Evolutionary conservation across 2,888 invertebrate genomes (phyloP).

Genomic region (Cheilosia urbana): DNA sequence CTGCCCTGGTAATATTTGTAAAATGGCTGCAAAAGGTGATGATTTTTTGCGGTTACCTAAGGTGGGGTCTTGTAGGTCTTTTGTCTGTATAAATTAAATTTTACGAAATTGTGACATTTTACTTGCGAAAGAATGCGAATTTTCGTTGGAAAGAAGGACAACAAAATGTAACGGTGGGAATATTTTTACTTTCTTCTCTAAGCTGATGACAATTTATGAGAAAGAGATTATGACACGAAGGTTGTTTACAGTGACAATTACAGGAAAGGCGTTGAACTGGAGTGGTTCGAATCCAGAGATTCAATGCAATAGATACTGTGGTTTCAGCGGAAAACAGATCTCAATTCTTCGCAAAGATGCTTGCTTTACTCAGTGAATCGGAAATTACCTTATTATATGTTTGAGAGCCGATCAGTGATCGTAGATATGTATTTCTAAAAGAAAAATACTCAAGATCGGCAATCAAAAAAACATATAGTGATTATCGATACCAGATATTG

Average conservation of each 20-base stretch:
- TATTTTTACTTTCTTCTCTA: constrained; percentile 1
- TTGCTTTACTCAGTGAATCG: too few relatives aligned
- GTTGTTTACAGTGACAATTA: background rate
- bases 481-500: too few relatives aligned
- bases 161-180: constrained; percentile 25
- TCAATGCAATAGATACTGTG: too few relatives aligned
- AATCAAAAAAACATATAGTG: too few relatives aligned
- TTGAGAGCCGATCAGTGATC: too few relatives aligned
- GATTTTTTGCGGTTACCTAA: constrained; percentile 67
- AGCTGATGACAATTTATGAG: constrained; percentile 25
- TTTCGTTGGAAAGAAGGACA: background rate
- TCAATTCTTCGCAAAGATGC: too few relatives aligned
- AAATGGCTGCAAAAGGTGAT: constrained; percentile 58
- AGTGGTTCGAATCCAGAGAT: background rate
- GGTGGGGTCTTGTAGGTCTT: constrained; percentile 49
- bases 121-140: constrained; percentile 10
- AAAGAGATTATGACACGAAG: background rate
- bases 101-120: constrained; percentile 43
- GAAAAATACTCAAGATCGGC: too few relatives aligned
- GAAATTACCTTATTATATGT: too few relatives aligned
- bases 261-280: background rate
- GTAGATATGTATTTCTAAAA: too few relatives aligned
- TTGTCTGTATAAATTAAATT: constrained; percentile 59
- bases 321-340: too few relatives aligned
- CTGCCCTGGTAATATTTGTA: constrained; percentile 16